Conservation (phyloP, 2,113 vertebrate genomes). For the Grallaria varia region DNA sequence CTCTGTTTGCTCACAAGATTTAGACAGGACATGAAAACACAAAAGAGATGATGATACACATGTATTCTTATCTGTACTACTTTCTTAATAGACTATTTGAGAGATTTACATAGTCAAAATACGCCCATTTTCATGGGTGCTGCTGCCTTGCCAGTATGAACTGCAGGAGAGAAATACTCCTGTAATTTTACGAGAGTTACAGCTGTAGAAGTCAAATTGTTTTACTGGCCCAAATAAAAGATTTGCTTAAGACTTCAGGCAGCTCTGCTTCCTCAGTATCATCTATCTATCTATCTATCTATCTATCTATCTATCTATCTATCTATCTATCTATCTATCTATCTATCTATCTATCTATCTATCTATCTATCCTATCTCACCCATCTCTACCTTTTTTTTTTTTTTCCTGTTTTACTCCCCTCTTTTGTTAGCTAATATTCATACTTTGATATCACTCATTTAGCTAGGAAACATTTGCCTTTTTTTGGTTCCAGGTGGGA, state of each 20-base stretch:
- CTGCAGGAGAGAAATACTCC: neutral
- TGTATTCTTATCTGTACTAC: neutral
- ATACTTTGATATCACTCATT: neutral
- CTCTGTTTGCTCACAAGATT: neutral
- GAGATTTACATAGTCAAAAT: neutral
- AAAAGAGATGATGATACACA: neutral
- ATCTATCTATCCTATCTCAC: neutral
- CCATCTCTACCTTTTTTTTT: rapidly evolving
- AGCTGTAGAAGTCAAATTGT: neutral
- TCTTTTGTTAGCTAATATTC: neutral
- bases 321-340: neutral
- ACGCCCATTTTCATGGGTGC: neutral
- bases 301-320: neutral
- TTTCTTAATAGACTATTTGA: neutral
- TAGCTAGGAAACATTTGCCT: neutral
- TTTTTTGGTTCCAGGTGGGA: neutral
- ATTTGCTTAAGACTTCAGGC: neutral
- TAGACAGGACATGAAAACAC: neutral
- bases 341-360: neutral
- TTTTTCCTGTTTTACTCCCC: neutral
- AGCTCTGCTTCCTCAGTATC: neutral
- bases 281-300: neutral
- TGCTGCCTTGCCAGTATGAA: neutral
- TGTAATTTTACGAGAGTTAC: neutral
- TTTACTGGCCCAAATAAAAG: neutral